Percentiles rank a stretch among this genome's conserved stretches.
phyloP scores from a whole-genome alignment of 2,113 vertebrate genomes.

The Hoplias malabaricus region DNA sequence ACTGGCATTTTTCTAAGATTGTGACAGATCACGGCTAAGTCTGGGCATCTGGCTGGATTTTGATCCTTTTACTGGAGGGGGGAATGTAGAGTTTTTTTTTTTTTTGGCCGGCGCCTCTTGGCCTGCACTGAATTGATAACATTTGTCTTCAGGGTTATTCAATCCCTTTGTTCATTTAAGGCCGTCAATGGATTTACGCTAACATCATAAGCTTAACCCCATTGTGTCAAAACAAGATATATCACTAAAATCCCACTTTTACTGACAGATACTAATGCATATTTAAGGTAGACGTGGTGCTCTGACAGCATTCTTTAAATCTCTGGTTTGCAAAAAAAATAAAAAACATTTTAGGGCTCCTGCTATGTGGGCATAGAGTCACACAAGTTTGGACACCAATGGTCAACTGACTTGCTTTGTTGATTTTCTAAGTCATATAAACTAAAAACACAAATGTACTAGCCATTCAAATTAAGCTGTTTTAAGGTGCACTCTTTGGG shows the following conservation, averaged over 20 bases:
- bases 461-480: too few species aligned
- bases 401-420: too few species aligned
- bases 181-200: conserved; percentile 47
- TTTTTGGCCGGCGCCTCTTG: conserved; percentile 34
- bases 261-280: not conserved
- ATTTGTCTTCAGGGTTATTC: conserved; percentile 63
- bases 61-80: conserved; percentile 44
- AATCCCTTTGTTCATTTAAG: conserved; percentile 60
- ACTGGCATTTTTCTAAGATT: conserved; percentile 71
- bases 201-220: conserved; percentile 30
- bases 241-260: not conserved
- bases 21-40: conserved; percentile 69
- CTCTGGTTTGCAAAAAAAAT: too few species aligned
- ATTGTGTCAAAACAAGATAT: conserved; percentile 47
- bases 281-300: not conserved
- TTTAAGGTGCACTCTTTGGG: too few species aligned
- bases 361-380: not conserved
- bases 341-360: conserved; percentile 11
- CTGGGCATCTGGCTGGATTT: conserved; percentile 59
- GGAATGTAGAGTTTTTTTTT: conserved; percentile 22
- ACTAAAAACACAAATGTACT: too few species aligned
- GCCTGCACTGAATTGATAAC: conserved; percentile 63
- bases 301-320: not conserved
- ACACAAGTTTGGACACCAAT: too few species aligned
- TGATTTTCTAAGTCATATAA: too few species aligned